Evolutionary conservation across 1,140 invertebrate species (phyloP), one percentile per base, ranked within the genome.

Genomic region (Megalonaias nervosa): DNA sequence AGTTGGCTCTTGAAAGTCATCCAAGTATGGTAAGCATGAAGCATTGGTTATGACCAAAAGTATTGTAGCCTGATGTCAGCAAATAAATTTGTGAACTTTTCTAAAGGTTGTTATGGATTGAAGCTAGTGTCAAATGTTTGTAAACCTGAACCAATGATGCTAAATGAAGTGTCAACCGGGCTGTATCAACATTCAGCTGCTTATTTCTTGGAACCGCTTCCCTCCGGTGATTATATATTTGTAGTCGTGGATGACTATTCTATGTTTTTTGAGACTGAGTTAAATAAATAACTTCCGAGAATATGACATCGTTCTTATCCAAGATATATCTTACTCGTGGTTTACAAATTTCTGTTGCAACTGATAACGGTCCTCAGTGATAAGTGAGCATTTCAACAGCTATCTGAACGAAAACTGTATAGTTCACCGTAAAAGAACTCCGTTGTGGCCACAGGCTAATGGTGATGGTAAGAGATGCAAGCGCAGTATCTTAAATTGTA

Each of bases 401-500:
- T 82, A 67, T 66, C 31, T 70, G 38, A 1, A 71, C 48, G 61
- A 79, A 17, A 67, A 77, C 60, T 68, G 74, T 15, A 83, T 84
- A 31, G 14, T 67, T 13, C 79, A 81, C 67, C 12, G 58, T 23
- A 56, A 60, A 26, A 79, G 58, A 13, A 84, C 77, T 48, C 77
- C 81, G 1, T 60, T 80, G 12, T 82, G 70, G 70, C 81, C 84
- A 14, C 77, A 84, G 60, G 75, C 77, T 1, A 87, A 85, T 74
- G 81, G 85, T 0, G 80, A 84, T 67, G 71, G 84, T n/a, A 81
- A 84, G 72, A 48, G 85, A 48, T 74, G 81, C 61, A 86, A 85
- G 75, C 21, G 71, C 23, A 77, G 78, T 38, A 16, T 87, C 1
- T 38, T 84, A 26, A 87, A 85, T 71, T 3, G 69, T 17, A 64